phyloP scores from a whole-genome alignment of 1,140 invertebrate species.

The Tribolium madens region DNA sequence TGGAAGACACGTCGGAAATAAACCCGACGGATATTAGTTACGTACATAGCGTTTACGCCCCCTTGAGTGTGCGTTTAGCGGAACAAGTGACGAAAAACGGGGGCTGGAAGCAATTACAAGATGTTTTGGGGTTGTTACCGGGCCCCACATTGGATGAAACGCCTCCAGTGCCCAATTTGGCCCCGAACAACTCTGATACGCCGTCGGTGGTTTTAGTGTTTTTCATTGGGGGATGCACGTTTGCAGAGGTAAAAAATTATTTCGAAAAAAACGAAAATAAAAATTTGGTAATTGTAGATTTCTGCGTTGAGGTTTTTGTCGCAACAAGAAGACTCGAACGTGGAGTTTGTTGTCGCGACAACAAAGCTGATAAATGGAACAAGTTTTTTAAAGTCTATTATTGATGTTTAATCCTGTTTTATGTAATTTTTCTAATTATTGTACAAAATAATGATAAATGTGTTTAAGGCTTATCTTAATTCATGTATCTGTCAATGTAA shows the following conservation, averaged over 20 bases:
- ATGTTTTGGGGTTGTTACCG: conserved; percentile 72
- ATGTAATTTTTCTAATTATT: too few species aligned
- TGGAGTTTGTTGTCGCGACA: conserved; percentile 93
- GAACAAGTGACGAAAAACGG: conserved; percentile 87
- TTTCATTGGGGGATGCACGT: conserved; percentile 97
- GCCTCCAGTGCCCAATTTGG: conserved; percentile 42
- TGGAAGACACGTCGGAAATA: conserved; percentile 88
- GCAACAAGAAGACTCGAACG: conserved; percentile 91
- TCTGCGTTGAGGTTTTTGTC: conserved; percentile 92
- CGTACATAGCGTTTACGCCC: conserved; percentile 94
- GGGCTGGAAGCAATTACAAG: conserved; percentile 79
- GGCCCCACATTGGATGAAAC: conserved; percentile 72
- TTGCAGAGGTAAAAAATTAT: conserved; percentile 76
- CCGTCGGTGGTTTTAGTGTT: conserved; percentile 90
- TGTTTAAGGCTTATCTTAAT: conserved; percentile 37
- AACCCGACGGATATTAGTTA: conserved; percentile 92
- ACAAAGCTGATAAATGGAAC: conserved; percentile 94
- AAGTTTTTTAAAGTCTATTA: conserved; percentile 83
- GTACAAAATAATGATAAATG: background rate
- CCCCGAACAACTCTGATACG: conserved; percentile 69
- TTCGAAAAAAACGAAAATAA: too few species aligned
- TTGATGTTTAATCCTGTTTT: conserved; percentile 67
- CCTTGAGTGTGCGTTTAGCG: conserved; percentile 88
- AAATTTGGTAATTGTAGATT: conserved; percentile 67
- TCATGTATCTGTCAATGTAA: conserved; percentile 72